Conservation (phyloP, 2,888 invertebrate genomes). For the Phytoseiulus persimilis region DNA sequence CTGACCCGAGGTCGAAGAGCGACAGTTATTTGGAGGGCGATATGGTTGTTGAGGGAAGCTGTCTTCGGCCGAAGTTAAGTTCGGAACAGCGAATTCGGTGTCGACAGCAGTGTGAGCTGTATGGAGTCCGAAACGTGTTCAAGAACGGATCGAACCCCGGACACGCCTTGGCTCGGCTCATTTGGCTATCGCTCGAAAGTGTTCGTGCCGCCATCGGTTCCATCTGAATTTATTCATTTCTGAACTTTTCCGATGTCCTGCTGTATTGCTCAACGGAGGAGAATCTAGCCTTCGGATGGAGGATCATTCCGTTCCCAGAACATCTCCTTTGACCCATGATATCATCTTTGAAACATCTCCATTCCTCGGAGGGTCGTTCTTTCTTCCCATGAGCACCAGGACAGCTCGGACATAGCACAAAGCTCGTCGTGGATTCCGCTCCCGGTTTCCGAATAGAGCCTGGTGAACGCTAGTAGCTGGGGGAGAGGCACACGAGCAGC, state of each 20-base stretch:
- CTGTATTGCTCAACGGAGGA: no score
- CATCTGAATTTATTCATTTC: background rate
- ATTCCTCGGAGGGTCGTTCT: no score
- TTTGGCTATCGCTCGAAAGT: background rate
- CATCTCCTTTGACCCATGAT: no score
- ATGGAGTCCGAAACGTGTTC: background rate
- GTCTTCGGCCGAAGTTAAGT: background rate
- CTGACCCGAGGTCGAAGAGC: background rate
- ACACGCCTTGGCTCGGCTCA: background rate
- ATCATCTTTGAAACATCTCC: no score
- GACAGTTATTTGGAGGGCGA: background rate
- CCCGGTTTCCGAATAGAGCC: background rate
- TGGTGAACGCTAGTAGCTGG: background rate
- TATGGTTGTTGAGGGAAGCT: background rate
- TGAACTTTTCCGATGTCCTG: no score
- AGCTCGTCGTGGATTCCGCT: background rate
- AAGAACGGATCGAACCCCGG: background rate
- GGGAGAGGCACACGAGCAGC: background rate
- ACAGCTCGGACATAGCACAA: background rate
- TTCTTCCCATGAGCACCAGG: no score
- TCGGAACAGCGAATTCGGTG: background rate
- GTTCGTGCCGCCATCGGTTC: background rate
- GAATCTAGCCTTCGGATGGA: no score
- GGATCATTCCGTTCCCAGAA: no score
- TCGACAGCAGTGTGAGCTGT: background rate